These are phyloP conservation scores for Lapara coniferarum DNA, from an alignment of 2,888 invertebrate species.

Conservation along the genomic window DNA sequence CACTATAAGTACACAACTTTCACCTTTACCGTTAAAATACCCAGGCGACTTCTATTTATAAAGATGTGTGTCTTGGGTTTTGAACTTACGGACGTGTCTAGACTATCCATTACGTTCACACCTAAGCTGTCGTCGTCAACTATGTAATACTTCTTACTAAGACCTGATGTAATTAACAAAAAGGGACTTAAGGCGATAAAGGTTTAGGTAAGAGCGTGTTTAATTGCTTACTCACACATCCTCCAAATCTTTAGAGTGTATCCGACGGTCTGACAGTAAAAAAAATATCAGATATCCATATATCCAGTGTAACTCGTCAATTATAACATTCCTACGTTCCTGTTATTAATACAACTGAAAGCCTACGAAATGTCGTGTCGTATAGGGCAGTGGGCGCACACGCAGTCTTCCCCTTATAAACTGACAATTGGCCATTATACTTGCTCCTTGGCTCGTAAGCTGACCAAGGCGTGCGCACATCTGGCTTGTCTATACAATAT, in stretches of 20 bases:
- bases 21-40: neutral
- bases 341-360: neutral
- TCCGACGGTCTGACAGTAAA: too few species aligned
- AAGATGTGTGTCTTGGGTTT: neutral
- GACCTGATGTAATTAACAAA: too few species aligned
- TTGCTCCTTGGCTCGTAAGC: conserved; percentile 50
- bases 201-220: too few species aligned
- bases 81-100: too few species aligned
- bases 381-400: conserved; percentile 42
- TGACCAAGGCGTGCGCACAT: conserved; percentile 22
- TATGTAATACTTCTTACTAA: too few species aligned
- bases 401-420: conserved; percentile 58
- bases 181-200: too few species aligned
- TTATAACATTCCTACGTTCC: neutral
- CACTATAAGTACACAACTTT: neutral
- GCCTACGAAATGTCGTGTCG: conserved; percentile 40
- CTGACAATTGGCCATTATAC: conserved; percentile 69
- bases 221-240: too few species aligned
- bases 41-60: neutral
- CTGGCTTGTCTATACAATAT: neutral
- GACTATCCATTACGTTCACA: too few species aligned
- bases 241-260: too few species aligned
- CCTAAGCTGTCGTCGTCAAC: too few species aligned
- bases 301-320: neutral
- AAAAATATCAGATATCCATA: too few species aligned